Percentiles rank a stretch among this genome's conserved stretches.
phyloP scores from a whole-genome alignment of 2,888 invertebrate species.

The Digitonthophagus gazella region DNA sequence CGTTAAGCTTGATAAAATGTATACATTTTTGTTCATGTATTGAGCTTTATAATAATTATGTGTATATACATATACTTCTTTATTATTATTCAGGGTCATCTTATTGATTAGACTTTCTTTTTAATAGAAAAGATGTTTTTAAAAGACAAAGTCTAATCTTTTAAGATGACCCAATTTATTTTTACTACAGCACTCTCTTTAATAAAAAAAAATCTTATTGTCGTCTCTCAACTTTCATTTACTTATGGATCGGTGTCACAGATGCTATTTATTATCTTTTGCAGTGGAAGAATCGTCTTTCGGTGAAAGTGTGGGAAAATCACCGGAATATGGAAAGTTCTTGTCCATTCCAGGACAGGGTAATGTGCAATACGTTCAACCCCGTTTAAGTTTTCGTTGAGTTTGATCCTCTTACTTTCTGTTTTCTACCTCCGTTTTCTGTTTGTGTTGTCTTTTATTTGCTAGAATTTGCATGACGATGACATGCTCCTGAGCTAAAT shows the following conservation, averaged over 20 bases:
- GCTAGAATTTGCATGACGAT: not conserved
- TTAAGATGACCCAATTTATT: not conserved
- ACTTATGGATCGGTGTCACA: not conserved
- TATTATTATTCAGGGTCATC: too few relatives aligned
- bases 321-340: slow-evolving; percentile 51
- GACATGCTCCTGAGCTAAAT: not conserved
- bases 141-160: not conserved
- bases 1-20: too few relatives aligned
- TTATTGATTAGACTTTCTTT: not conserved
- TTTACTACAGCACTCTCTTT: not conserved
- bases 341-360: slow-evolving; percentile 52
- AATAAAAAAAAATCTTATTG: not conserved
- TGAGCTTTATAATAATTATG: not conserved
- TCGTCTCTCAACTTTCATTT: not conserved
- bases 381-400: slow-evolving; percentile 3
- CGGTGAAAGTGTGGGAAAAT: slow-evolving; percentile 42
- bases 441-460: slow-evolving; percentile 1
- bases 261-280: slow-evolving; percentile 32
- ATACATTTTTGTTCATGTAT: too few relatives aligned
- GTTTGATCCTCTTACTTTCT: not conserved
- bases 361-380: slow-evolving; percentile 32
- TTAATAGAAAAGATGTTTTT: not conserved
- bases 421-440: slow-evolving; percentile 4
- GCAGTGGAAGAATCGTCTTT: slow-evolving; percentile 49
- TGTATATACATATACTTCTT: not conserved